Conservation (phyloP, 2,113 vertebrate genomes). For the Pleuronectes platessa region DNA sequence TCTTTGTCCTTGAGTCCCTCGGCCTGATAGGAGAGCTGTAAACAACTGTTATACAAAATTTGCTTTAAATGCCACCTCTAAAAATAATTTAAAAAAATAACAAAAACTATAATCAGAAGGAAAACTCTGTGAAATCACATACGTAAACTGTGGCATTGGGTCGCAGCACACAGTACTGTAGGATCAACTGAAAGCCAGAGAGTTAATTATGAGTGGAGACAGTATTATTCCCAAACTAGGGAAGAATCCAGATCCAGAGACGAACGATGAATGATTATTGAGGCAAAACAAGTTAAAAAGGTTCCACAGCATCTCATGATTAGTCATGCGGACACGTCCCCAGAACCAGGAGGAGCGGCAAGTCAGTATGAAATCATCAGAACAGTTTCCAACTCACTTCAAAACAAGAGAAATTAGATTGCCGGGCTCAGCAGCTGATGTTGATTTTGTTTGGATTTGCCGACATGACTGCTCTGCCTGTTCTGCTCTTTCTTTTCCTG, state of each 20-base stretch:
- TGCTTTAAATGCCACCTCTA: too few relatives aligned
- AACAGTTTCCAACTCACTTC: constrained; percentile 42
- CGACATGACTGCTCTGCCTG: constrained; percentile 9
- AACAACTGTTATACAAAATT: not conserved
- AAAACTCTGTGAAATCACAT: not conserved
- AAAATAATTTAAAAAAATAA: too few relatives aligned
- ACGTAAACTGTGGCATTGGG: not conserved
- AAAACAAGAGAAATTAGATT: constrained; percentile 33
- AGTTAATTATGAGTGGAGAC: not conserved
- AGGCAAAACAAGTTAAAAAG: constrained; percentile 27
- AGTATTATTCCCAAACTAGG: not conserved
- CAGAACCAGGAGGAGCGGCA: constrained; percentile 2
- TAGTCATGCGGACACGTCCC: constrained; percentile 41
- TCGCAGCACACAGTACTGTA: not conserved
- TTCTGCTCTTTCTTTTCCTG: constrained; percentile 42
- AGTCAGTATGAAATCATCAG: constrained; percentile 43
- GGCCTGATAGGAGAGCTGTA: not conserved
- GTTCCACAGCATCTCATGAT: constrained; percentile 32
- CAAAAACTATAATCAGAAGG: not conserved
- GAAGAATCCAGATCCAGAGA: not conserved
- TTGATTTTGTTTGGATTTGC: constrained; percentile 40
- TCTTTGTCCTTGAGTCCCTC: too few relatives aligned
- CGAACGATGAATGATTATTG: constrained; percentile 4
- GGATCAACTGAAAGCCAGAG: not conserved
- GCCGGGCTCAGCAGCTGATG: constrained; percentile 27